Evolutionary conservation across 2,888 invertebrate genomes (phyloP).

Genomic region (Oasisia sp.): DNA sequence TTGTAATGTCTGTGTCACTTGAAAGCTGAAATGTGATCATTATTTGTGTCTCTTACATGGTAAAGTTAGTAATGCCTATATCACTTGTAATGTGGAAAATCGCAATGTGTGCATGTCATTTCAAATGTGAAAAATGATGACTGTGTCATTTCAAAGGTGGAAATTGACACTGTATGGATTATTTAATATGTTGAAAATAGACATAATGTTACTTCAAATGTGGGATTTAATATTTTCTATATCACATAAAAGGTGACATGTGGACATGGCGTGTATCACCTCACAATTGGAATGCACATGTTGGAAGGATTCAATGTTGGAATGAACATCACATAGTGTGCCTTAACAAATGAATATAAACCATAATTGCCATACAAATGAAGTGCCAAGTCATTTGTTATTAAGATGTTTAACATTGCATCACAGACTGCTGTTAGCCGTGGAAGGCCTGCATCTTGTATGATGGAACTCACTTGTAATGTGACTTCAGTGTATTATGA

Average conservation of each 20-base stretch:
- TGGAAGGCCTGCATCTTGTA: neutral
- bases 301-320: neutral
- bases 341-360: neutral
- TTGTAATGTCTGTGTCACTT: neutral
- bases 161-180: neutral
- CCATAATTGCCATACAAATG: neutral
- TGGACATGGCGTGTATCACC: neutral
- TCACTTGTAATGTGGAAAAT: neutral
- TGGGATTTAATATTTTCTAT: neutral
- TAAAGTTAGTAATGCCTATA: neutral
- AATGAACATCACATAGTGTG: neutral
- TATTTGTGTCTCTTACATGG: neutral
- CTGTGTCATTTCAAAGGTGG: neutral
- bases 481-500: too few species aligned
- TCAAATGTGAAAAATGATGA: neutral
- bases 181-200: neutral
- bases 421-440: neutral
- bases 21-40: neutral
- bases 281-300: neutral
- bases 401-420: too few species aligned
- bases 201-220: neutral
- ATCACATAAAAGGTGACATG: neutral
- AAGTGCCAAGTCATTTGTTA: neutral
- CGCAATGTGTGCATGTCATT: neutral
- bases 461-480: too few species aligned